Conservation (phyloP, 1,140 invertebrate genomes). For the Drosophila repleta region DNA sequence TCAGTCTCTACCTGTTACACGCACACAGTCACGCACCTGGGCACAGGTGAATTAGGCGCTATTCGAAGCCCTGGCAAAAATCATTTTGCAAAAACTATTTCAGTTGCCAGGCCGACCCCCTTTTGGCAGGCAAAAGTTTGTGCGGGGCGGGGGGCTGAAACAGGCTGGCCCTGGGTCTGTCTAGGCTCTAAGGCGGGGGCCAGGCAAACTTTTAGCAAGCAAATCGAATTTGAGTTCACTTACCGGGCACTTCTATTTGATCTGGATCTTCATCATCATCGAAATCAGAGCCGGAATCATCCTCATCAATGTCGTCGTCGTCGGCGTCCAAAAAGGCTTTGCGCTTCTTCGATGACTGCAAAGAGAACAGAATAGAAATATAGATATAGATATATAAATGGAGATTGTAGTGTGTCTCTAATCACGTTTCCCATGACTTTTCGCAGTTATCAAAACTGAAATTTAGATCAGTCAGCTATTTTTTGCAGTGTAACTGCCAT, state of each 20-base stretch:
- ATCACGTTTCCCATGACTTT: too few relatives aligned
- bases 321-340: constrained; percentile 65
- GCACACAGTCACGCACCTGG: not conserved
- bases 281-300: constrained; percentile 91
- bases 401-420: too few relatives aligned
- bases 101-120: not conserved
- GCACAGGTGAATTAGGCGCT: not conserved
- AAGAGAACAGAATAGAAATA: not conserved
- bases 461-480: not conserved
- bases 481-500: not conserved
- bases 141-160: too few relatives aligned
- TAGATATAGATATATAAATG: too few relatives aligned
- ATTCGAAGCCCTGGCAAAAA: not conserved
- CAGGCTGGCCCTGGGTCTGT: too few relatives aligned
- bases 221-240: constrained; percentile 37
- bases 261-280: constrained; percentile 95
- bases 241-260: constrained; percentile 94
- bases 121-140: not conserved
- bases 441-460: too few relatives aligned
- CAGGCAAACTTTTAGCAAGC: not conserved
- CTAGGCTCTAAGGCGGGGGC: too few relatives aligned
- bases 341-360: constrained; percentile 75
- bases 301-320: constrained; percentile 85
- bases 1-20: not conserved
- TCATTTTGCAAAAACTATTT: not conserved